Evolutionary conservation across 2,113 vertebrate genomes (phyloP).

Genomic region (Motacilla tschutschensis): DNA sequence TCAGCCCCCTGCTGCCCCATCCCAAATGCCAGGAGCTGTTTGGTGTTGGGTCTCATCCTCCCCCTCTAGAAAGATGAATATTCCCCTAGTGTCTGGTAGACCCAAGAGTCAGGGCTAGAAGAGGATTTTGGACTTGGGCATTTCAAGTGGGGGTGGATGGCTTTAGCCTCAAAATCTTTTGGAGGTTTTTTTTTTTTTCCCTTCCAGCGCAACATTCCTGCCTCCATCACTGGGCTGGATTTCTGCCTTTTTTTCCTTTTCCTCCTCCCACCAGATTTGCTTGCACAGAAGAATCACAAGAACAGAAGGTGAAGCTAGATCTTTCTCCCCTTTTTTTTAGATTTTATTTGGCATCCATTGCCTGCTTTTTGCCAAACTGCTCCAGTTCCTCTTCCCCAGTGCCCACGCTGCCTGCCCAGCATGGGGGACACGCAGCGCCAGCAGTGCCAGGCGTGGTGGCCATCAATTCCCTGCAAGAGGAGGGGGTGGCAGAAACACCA

Average conservation of each 20-base stretch:
- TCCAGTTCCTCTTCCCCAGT: background rate
- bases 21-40: background rate
- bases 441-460: rapidly evolving
- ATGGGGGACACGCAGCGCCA: rapidly evolving
- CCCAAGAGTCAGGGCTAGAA: background rate
- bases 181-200: background rate
- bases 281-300: conserved; percentile 29
- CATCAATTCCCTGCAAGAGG: background rate
- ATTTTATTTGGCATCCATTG: conserved; percentile 23
- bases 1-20: background rate
- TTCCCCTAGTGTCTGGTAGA: background rate
- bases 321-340: background rate
- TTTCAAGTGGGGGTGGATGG: background rate
- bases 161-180: background rate
- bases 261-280: conserved; percentile 47
- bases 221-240: background rate
- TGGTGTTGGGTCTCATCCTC: background rate
- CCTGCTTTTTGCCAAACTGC: conserved; percentile 26
- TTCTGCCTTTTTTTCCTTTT: conserved; percentile 23
- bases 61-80: background rate
- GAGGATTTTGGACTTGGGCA: background rate
- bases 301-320: conserved; percentile 61
- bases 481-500: background rate
- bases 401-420: background rate
- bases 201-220: background rate